Base-by-base conservation (phyloP, 2,797 vertebrate species). In the Falco rusticolus region DNA sequence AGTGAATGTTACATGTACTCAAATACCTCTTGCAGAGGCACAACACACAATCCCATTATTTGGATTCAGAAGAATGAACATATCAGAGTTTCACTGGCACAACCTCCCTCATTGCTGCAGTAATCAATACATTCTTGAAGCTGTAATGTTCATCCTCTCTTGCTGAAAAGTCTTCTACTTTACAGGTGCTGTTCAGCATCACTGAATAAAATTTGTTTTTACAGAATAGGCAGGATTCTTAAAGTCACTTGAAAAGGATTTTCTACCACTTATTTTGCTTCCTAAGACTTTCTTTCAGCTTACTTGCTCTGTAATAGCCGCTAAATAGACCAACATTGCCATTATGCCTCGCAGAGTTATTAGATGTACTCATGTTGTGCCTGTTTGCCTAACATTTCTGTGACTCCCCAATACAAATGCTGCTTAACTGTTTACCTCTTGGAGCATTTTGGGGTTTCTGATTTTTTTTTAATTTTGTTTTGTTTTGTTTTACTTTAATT, bases 41-140 rank as follows among this genome's bases (percentile, higher is more conserved):
- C 26, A 81, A n/a, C 50, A 74, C 57, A 22, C 1, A 2, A 25
- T 70, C 33, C 25, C 15, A n/a, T 68, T 88, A 66, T 63, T 87
- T 78, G 72, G 50, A 68, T 92, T 94, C 64, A 80, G 65, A 87
- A 74, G 31, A 84, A 84, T 39, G 63, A 81, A 84, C 9, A 8
- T 39, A 64, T 41, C 57, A 57, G 13, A 25, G 11, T 78, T 83
- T 75, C 43, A 41, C 28, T 13, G 6, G 28, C n/a, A 43, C 19
- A 57, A 31, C 34, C 41, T 83, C 66, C 90, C 45, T 87, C 0
- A 0, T 83, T 0, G 0, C 69, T 90, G 50, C 37, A 83, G 43
- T 77, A 77, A 89, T 91, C 82, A 81, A 72, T 91, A 75, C 19
- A 11, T 92, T 89, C 47, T 92, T 78, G 61, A 61, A 93, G 41